phyloP scores from a whole-genome alignment of 2,113 vertebrate genomes.

The Psittacula cyanocephala region DNA sequence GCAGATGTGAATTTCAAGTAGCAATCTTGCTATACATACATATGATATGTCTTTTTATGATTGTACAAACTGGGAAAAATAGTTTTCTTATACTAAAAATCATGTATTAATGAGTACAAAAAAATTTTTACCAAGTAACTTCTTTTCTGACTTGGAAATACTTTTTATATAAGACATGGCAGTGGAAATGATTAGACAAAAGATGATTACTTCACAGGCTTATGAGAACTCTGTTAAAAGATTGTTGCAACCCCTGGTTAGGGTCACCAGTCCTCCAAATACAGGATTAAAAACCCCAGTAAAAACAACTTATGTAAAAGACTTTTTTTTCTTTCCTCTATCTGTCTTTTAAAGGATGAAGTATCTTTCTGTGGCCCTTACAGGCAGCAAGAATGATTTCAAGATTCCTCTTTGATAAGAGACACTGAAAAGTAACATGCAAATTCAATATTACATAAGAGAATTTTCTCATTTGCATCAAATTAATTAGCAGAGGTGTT shows the following conservation, averaged over 20 bases:
- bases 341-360: not conserved
- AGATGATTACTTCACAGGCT: not conserved
- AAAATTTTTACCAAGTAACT: not conserved
- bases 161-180: not conserved
- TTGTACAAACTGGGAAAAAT: not conserved
- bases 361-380: not conserved
- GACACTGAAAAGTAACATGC: not conserved
- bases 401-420: not conserved
- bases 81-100: not conserved
- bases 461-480: not conserved
- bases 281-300: not conserved
- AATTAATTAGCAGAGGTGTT: not conserved
- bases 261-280: not conserved
- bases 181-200: slow-evolving; percentile 30
- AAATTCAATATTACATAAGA: not conserved
- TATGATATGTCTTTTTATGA: not conserved
- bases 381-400: not conserved
- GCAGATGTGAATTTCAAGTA: not conserved
- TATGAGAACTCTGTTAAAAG: not conserved
- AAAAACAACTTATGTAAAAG: not conserved
- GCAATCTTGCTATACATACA: not conserved
- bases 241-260: not conserved
- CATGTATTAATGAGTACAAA: not conserved
- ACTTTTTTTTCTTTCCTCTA: not conserved
- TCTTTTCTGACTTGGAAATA: not conserved